Evolutionary conservation across 1,140 invertebrate species (phyloP).

Genomic region (Carposina sasakii): DNA sequence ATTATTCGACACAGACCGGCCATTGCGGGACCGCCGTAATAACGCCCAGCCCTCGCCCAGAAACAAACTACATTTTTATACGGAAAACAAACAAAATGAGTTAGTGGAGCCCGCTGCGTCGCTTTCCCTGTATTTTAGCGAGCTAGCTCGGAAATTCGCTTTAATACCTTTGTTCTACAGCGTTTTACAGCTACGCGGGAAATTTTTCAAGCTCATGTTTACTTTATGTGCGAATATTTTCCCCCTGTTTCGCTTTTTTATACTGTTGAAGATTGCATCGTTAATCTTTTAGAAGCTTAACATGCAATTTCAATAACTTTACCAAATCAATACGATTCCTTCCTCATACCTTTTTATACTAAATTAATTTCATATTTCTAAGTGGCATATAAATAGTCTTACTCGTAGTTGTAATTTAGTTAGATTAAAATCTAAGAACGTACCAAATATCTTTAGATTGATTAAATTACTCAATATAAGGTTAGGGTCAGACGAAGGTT

Average conservation of each 20-base stretch:
- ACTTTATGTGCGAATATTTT: constrained; percentile 40
- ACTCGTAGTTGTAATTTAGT: too few relatives aligned
- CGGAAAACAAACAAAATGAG: constrained; percentile 57
- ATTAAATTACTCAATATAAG: too few relatives aligned
- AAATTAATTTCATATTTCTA: too few relatives aligned
- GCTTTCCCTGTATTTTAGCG: constrained; percentile 45
- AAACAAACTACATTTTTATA: constrained; percentile 63
- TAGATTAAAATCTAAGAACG: too few relatives aligned
- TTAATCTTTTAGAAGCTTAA: too few relatives aligned
- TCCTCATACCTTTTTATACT: too few relatives aligned
- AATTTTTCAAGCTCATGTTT: constrained; percentile 36
- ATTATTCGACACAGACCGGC: constrained; percentile 13
- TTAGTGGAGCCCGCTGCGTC: constrained; percentile 51
- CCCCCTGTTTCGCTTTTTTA: constrained; percentile 21
- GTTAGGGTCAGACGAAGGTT: too few relatives aligned
- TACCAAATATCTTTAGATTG: too few relatives aligned
- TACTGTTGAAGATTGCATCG: too few relatives aligned
- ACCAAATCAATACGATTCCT: too few relatives aligned
- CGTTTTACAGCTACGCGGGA: constrained; percentile 47
- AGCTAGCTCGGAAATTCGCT: constrained; percentile 59
- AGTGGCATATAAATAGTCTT: too few relatives aligned
- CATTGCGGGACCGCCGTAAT: constrained; percentile 23
- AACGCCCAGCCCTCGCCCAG: constrained; percentile 28
- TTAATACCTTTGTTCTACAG: constrained; percentile 66
- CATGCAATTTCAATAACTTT: too few relatives aligned